Base-by-base conservation (phyloP, 2,888 invertebrate species). In the Campoplex capitator region DNA sequence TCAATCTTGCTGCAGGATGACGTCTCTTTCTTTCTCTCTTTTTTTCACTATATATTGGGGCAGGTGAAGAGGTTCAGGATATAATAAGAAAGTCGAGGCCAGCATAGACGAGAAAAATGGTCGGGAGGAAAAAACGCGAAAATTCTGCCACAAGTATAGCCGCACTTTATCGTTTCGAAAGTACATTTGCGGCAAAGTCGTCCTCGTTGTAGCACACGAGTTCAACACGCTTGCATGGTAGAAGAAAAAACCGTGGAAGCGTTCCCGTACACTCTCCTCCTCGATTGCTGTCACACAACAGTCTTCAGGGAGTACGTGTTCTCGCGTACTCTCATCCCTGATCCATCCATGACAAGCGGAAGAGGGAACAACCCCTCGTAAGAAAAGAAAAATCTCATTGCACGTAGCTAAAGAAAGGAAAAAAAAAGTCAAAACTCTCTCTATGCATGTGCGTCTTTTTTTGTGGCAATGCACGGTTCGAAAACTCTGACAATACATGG, bases 41-140 rank as follows among this genome's bases (percentile, higher is more conserved):
- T 67, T 35, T 54, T 3, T 18, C 28, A 35, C 23, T 71, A 35
- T 74, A 56, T 58, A 28, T 67, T 11, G 74, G 42, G 28, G 65
- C 45, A 81, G 48, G 73, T 76, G 65, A 75, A 81, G 58, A 77
- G 54, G 81, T 84, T 84, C 74, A 35, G 58, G 77, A 54, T 78
- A 48, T 84, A 84, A 87, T 84, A 87, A 87, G 87, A 87, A 87
- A 87, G 74, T 82, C 84, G 77, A 38, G 51, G 79, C 62, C 65
- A 13, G 76, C 35, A 76, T 62, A 75, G 82, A 81, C 85, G 73
- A 85, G 83, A 75, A 54, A 48, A 83, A 75, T 48, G 28, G 11
- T 45, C 48, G 18, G 38, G 73, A 67, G 75, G 9, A 70, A 62
- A 62, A 73, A 62, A 62, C 51, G 86, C 67, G 48, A 79, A 76